A percentile compares a stretch with the other conserved stretches of the same genome.
Evolutionary conservation across 1,140 invertebrate genomes (phyloP).

Genomic region (Drosophila ironensis): DNA sequence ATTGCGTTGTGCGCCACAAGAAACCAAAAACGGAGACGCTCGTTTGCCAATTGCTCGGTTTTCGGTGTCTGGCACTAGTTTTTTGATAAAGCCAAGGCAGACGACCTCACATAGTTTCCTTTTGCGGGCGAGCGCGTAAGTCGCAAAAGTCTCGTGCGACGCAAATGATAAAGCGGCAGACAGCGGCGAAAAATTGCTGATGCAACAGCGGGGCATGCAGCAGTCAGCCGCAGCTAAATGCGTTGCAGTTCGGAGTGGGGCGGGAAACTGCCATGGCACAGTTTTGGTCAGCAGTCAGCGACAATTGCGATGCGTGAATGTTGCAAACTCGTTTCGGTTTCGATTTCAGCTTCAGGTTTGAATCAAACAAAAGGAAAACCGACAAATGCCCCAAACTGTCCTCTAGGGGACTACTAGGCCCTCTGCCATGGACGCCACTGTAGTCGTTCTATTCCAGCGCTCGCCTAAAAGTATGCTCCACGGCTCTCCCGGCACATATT

Average conservation of each 20-base stretch:
- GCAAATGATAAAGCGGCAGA: conserved; percentile 53
- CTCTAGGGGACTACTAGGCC: neutral
- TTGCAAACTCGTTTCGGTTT: conserved; percentile 68
- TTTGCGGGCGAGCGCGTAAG: conserved; percentile 51
- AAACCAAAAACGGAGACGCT: conserved; percentile 28
- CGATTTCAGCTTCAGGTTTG: conserved; percentile 40
- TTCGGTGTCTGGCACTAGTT: conserved; percentile 52
- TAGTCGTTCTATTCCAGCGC: conserved; percentile 1
- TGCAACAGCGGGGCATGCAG: conserved; percentile 70
- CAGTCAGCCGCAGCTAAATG: conserved; percentile 70
- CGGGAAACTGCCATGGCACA: conserved; percentile 64
- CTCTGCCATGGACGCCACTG: conserved; percentile 40
- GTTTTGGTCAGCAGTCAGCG: conserved; percentile 60
- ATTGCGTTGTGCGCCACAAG: conserved; percentile 44
- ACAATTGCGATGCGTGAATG: conserved; percentile 53
- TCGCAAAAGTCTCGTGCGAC: conserved; percentile 75
- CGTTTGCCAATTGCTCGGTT: conserved; percentile 12
- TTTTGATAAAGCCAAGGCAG: conserved; percentile 50
- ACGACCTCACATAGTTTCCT: conserved; percentile 75
- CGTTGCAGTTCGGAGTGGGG: conserved; percentile 49
- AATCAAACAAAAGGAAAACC: conserved; percentile 36
- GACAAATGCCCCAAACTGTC: neutral
- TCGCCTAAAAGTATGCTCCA: conserved; percentile 56
- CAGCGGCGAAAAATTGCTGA: conserved; percentile 57
- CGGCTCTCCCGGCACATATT: no score